Conservation (phyloP, 2,797 vertebrate species). For the Tapirus indicus region DNA sequence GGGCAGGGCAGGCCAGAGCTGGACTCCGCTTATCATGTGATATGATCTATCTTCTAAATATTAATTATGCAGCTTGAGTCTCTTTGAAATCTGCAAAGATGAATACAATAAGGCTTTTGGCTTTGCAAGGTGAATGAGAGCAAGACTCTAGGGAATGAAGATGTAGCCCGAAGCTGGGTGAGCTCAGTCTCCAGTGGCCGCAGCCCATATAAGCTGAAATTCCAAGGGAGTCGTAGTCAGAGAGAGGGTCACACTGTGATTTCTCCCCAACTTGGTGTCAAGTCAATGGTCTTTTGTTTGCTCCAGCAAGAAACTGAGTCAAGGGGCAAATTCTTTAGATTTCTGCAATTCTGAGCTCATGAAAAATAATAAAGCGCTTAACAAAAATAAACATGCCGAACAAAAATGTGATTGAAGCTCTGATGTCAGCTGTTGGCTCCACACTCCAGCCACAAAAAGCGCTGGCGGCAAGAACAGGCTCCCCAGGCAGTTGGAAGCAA, state of each 20-base stretch:
- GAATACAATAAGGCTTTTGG: neutral
- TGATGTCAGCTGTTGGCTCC: constrained; percentile 65
- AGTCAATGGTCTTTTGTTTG: constrained; percentile 79
- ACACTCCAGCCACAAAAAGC: neutral
- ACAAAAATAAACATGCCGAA: constrained; percentile 53
- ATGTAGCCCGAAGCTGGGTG: rapidly evolving
- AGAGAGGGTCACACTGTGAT: neutral
- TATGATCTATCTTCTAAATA: neutral
- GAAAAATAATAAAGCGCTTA: constrained; percentile 60
- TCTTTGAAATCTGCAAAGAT: neutral
- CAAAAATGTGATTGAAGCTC: constrained; percentile 61
- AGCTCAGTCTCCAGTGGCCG: neutral
- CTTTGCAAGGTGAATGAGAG: neutral
- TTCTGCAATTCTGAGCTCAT: constrained; percentile 70
- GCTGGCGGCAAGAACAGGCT: rapidly evolving
- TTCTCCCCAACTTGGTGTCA: constrained; percentile 61
- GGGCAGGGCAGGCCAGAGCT: neutral
- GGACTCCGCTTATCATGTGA: too few relatives aligned
- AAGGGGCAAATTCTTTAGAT: constrained; percentile 74
- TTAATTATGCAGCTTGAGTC: neutral
- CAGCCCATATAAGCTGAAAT: neutral
- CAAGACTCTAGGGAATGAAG: neutral
- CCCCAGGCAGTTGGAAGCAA: neutral
- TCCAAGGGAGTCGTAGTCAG: neutral
- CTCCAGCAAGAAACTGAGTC: constrained; percentile 66